Evolutionary conservation across 1,140 invertebrate genomes (phyloP).

Genomic region (Charaxes varanes): DNA sequence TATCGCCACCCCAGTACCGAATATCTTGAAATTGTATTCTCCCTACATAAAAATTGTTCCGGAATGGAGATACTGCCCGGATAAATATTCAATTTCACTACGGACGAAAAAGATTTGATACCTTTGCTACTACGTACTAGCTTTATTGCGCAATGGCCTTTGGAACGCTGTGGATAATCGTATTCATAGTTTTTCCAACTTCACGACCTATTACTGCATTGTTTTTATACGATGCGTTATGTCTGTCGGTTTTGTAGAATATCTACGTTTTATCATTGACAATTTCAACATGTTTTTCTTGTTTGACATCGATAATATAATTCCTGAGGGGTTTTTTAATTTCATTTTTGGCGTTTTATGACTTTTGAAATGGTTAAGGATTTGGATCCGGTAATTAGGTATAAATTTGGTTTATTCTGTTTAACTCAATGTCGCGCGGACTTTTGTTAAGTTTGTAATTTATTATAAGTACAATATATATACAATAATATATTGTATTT

Average conservation of each 20-base stretch:
- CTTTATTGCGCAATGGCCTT: constrained; percentile 70
- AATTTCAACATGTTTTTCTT: too few species aligned
- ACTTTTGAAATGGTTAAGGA: too few species aligned
- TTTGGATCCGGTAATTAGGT: too few species aligned
- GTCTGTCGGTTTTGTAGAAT: neutral
- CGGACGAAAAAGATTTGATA: constrained; percentile 72
- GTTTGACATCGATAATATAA: too few species aligned
- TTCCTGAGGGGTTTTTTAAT: too few species aligned
- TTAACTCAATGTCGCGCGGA: too few species aligned
- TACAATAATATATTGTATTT: too few species aligned
- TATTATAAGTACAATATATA: too few species aligned
- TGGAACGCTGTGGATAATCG: constrained; percentile 68
- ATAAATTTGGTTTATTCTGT: too few species aligned
- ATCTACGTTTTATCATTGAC: neutral
- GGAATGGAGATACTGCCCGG: constrained; percentile 72
- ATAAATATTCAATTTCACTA: constrained; percentile 74
- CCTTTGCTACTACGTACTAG: constrained; percentile 59
- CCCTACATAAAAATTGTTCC: constrained; percentile 73
- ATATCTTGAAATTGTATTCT: constrained; percentile 70
- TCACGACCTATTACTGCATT: constrained; percentile 26
- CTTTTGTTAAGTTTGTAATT: too few species aligned
- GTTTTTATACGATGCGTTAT: constrained; percentile 6
- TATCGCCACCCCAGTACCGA: constrained; percentile 15
- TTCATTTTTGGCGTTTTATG: too few species aligned
- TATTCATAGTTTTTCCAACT: constrained; percentile 68